A percentile compares a stretch with the other conserved stretches of the same genome.
phyloP scores from a whole-genome alignment of 2,113 vertebrate genomes.

The Ctenodactylus gundi region DNA sequence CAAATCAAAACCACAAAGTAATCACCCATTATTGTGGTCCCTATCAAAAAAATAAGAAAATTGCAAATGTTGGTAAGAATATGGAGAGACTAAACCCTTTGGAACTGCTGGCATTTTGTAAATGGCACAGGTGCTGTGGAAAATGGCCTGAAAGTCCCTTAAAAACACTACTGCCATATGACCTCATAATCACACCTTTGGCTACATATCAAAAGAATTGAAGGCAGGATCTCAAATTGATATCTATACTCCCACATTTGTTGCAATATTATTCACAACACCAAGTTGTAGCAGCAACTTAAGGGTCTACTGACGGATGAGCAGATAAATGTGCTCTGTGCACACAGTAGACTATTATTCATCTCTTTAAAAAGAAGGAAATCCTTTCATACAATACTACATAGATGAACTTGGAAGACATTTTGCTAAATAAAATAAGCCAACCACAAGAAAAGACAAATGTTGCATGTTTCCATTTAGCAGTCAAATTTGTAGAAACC shows the following conservation, averaged over 20 bases:
- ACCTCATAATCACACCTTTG: background rate
- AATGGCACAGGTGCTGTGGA: background rate
- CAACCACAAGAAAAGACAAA: background rate
- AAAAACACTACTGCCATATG: background rate
- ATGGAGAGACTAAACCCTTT: background rate
- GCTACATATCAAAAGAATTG: background rate
- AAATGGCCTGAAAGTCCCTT: background rate
- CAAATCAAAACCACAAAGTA: background rate
- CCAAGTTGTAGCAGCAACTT: background rate
- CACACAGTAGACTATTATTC: background rate
- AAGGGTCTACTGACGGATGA: background rate
- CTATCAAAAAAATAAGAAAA: background rate
- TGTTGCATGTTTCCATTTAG: background rate
- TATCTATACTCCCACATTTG: background rate
- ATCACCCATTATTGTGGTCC: too few species aligned
- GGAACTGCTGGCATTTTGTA: background rate
- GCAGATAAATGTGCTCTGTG: background rate
- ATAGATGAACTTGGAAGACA: background rate
- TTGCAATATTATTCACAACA: background rate
- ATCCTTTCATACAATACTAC: background rate
- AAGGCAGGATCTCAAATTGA: background rate
- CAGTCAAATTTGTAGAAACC: background rate
- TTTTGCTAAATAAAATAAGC: background rate
- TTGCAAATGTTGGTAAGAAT: background rate
- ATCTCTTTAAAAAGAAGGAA: background rate